Evolutionary conservation across 2,797 vertebrate species (phyloP).

Genomic region (Choloepus didactylus): DNA sequence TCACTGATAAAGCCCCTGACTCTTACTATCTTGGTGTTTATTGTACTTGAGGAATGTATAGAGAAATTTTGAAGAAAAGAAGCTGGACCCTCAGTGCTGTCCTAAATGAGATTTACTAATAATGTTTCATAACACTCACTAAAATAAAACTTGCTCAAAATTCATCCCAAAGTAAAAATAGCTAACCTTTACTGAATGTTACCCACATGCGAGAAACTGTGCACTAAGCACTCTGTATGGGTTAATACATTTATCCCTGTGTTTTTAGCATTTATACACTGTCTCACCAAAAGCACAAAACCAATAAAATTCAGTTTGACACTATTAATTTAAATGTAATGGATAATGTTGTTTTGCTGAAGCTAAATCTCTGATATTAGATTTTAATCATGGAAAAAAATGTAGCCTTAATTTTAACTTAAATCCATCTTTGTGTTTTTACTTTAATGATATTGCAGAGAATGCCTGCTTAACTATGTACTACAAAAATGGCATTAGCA

Average conservation of each 20-base stretch:
- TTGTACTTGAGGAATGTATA: not conserved
- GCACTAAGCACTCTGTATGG: not conserved
- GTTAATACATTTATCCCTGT: not conserved
- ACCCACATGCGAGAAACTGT: not conserved
- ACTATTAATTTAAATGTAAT: constrained; percentile 16
- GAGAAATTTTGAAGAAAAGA: not conserved
- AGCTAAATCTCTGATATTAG: constrained; percentile 9
- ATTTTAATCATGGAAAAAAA: not conserved
- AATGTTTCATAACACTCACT: not conserved
- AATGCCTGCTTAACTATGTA: not conserved
- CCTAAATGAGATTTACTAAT: not conserved
- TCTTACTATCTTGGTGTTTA: not conserved
- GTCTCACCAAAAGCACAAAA: not conserved
- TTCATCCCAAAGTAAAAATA: constrained; percentile 38
- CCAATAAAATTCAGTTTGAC: constrained; percentile 36
- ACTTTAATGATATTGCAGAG: not conserved
- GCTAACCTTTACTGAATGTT: not conserved
- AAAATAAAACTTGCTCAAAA: constrained; percentile 24
- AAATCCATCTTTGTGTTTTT: not conserved
- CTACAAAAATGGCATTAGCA: not conserved
- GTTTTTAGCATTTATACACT: constrained; percentile 20
- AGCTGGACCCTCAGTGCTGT: not conserved
- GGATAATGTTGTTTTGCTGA: constrained; percentile 7
- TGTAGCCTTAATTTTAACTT: constrained; percentile 34
- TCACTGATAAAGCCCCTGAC: not conserved